phyloP scores from a whole-genome alignment of 2,113 vertebrate genomes.

The Eublepharis macularius region DNA sequence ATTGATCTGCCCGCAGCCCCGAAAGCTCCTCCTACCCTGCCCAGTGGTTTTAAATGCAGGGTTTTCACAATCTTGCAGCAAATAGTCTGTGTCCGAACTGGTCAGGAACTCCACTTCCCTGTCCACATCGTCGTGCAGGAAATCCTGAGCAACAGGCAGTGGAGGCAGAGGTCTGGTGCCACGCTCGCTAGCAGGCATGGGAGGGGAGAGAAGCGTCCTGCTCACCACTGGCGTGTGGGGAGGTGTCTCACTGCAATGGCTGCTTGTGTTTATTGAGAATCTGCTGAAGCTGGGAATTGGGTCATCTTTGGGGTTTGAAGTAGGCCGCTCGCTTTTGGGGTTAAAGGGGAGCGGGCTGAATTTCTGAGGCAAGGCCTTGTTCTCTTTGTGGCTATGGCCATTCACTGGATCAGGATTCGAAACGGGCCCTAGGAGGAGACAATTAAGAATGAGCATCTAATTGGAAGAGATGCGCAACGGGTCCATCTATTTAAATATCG shows the following conservation, averaged over 20 bases:
- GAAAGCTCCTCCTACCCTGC: conserved; percentile 78
- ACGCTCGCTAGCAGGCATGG: conserved; percentile 64
- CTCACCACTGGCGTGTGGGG: conserved; percentile 76
- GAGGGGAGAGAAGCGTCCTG: conserved; percentile 52
- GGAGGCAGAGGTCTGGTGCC: conserved; percentile 90
- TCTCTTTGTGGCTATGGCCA: conserved; percentile 67
- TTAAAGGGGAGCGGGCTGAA: conserved; percentile 71
- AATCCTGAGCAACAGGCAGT: conserved; percentile 79
- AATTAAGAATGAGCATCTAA: not conserved
- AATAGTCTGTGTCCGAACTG: conserved; percentile 86
- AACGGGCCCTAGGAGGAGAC: conserved; percentile 74
- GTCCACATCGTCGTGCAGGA: conserved; percentile 81
- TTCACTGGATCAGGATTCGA: conserved; percentile 50
- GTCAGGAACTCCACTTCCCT: conserved; percentile 93
- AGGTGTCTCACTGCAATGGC: conserved; percentile 72
- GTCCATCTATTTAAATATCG: no score
- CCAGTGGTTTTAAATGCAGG: conserved; percentile 75
- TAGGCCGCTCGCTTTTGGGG: conserved; percentile 64
- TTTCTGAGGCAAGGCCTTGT: conserved; percentile 74
- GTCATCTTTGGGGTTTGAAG: conserved; percentile 75
- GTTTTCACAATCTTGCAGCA: conserved; percentile 77
- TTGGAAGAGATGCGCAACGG: not conserved
- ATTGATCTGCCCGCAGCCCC: conserved; percentile 88
- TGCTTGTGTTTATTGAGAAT: conserved; percentile 74
- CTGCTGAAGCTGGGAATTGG: conserved; percentile 78